Evolutionary conservation across 2,113 vertebrate genomes (phyloP), one percentile per base, ranked within the genome.

Genomic region (Lophura nycthemera): DNA sequence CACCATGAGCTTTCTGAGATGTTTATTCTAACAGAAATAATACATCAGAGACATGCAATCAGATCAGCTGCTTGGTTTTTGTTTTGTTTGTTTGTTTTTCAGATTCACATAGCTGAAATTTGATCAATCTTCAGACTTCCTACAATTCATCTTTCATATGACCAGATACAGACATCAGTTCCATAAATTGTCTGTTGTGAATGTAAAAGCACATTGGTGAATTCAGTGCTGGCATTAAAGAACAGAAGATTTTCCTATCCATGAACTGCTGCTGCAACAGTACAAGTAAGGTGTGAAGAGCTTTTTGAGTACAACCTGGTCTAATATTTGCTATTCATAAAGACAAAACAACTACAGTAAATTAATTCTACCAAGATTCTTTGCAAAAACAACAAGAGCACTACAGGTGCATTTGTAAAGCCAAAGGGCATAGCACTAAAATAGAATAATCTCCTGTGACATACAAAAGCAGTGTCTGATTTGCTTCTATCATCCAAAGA

Each of bases 381-480:
- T 89, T 89, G 95, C 87, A 86, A 63, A 89, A 93, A 88, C 76
- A 83, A 77, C 77, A 45, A 76, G 72, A 96, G 88, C 89, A 96
- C 66, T 88, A 93, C 95, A 97, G 96, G 96, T 96, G 93, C 90
- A 96, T 96, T 87, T 95, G 71, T 93, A 86, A 96, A 96, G 96
- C 95, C 93, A 95, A 95, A 94, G 94, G 97, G 95, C 96, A 96
- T 87, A 95, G 88, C 92, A 91, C 93, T 93, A 93, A 91, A 96
- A 90, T 61, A 89, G 88, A 85, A 93, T 95, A 92, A 97, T 97
- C 96, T 88, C 94, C 86, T 75, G 87, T 93, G 97, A 96, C 96
- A 97, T 82, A 96, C 93, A 97, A 97, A 96, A 96, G 95, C 92
- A 97, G 91, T 95, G 94, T 96, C 96, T 97, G 97, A 95, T 97